Evolutionary conservation across 2,113 vertebrate genomes (phyloP), one percentile per base, ranked within the genome.

Genomic region (Apteryx owenii): DNA sequence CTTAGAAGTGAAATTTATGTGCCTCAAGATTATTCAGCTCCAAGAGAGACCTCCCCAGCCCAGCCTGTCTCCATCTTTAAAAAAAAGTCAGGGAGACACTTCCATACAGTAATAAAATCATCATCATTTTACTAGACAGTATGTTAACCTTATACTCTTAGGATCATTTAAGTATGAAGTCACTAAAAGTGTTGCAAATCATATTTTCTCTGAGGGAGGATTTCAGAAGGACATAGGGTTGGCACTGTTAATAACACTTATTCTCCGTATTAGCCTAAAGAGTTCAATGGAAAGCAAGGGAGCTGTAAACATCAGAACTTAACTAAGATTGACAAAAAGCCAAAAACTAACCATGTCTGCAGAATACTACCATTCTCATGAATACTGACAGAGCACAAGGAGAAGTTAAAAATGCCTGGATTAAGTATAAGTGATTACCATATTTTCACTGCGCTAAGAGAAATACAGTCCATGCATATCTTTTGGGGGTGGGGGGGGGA

Each of bases 111-210:
- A 89, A 80, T 66, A 89, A 33, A 95, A 83, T 72, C 54, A 81
- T 65, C 1, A 1, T 31, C 4, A 4, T 86, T 88, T 90, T 61
- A 90, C 65, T 89, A 97, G 88, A 69, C 76, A 92, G 31, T 53
- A 61, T 33, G 33, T 85, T 88, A 95, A 96, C 97, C 96, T 77
- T 81, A 82, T 48, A 44, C 79, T 88, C 66, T 54, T 78, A 76
- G 50, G 71, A 88, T 20, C 18, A 25, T n/a, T 64, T 10, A 5
- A 81, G 56, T 31, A 92, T 96, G 88, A 93, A 95, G 90, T 90
- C 94, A 97, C 53, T 87, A 76, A 17, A 90, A 78, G 12, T 69
- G 73, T 58, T 71, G 70, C 58, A 94, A 97, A 97, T 96, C 62
- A 31, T 6, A 36, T 78, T 82, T 81, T 50, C 31, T 51, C 73